These are phyloP conservation scores for Pasiphila rectangulata DNA, from an alignment of 2,888 invertebrate species.

Conservation along the genomic window DNA sequence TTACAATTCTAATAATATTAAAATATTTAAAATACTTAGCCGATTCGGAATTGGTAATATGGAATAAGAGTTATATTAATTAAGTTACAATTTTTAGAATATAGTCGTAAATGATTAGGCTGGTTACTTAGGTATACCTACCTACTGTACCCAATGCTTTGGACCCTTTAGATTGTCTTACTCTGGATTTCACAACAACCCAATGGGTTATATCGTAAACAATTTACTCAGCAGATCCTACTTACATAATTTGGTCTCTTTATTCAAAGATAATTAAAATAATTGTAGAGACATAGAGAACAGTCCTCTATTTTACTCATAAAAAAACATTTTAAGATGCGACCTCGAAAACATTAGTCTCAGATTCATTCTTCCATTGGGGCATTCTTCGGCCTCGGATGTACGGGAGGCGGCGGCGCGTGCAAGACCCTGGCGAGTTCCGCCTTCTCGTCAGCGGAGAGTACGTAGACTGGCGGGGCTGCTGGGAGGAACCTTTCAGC, in stretches of 20 bases:
- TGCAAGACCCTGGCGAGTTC: slow-evolving; percentile 71
- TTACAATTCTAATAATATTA: background rate
- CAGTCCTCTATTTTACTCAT: no score
- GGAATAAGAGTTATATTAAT: no score
- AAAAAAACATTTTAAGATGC: slow-evolving; percentile 12
- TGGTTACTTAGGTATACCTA: background rate
- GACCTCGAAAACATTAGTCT: slow-evolving; percentile 4
- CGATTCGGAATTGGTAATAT: background rate
- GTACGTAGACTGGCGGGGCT: slow-evolving; percentile 85
- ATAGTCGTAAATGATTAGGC: background rate
- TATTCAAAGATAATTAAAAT: slow-evolving; percentile 9
- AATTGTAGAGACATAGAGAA: background rate
- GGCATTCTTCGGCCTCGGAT: slow-evolving; percentile 46
- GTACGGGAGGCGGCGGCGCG: slow-evolving; percentile 58
- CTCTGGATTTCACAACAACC: slow-evolving; percentile 32
- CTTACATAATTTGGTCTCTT: slow-evolving; percentile 12
- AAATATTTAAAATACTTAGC: background rate
- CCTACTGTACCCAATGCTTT: slow-evolving; percentile 54
- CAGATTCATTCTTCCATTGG: slow-evolving; percentile 48
- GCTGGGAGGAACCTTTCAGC: slow-evolving; percentile 83
- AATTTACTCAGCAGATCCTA: slow-evolving; percentile 7
- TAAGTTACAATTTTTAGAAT: background rate
- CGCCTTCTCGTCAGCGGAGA: slow-evolving; percentile 84
- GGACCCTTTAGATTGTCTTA: slow-evolving; percentile 52
- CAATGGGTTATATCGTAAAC: slow-evolving; percentile 38